These are phyloP conservation scores for Thymallus thymallus DNA, from an alignment of 2,113 vertebrate genomes.

Conservation along the genomic window DNA sequence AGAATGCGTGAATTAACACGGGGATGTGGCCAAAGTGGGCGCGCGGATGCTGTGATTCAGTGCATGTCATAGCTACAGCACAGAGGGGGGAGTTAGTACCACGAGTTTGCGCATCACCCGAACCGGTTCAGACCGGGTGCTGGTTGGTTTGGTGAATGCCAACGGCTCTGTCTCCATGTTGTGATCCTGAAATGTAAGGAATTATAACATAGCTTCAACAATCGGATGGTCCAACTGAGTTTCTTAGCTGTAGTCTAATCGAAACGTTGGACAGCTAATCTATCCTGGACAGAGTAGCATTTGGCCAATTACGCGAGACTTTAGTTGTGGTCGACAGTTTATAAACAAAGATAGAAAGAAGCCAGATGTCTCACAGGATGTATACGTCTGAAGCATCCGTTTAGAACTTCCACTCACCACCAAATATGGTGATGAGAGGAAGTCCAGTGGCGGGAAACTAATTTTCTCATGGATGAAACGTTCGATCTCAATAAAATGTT, in stretches of 20 bases:
- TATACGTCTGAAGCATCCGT: too few species aligned
- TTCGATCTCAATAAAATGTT: too few species aligned
- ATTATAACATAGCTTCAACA: slow-evolving; percentile 16
- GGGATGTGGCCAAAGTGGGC: slow-evolving; percentile 24
- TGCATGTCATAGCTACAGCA: slow-evolving; percentile 40
- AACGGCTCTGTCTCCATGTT: slow-evolving; percentile 50
- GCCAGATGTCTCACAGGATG: too few species aligned
- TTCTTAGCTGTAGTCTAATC: background rate
- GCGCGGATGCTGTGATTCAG: slow-evolving; percentile 51
- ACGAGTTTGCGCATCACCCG: slow-evolving; percentile 65
- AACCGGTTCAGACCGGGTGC: slow-evolving; percentile 82
- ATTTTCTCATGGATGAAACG: too few species aligned
- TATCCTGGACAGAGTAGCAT: too few species aligned
- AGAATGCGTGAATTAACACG: background rate
- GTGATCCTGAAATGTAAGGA: slow-evolving; percentile 46
- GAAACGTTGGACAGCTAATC: background rate
- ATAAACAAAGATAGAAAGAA: too few species aligned
- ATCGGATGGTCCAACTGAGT: background rate
- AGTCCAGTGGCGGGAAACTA: too few species aligned
- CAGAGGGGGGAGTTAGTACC: slow-evolving; percentile 42
- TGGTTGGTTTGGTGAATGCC: slow-evolving; percentile 59
- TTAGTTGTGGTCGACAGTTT: too few species aligned
- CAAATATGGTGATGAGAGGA: too few species aligned
- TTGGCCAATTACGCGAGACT: too few species aligned
- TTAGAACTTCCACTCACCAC: too few species aligned